A percentile compares a stretch with the other conserved stretches of the same genome.
These are phyloP conservation scores for Hoplostethus mediterraneus DNA, from an alignment of 2,797 vertebrate genomes.

Conservation along the genomic window DNA sequence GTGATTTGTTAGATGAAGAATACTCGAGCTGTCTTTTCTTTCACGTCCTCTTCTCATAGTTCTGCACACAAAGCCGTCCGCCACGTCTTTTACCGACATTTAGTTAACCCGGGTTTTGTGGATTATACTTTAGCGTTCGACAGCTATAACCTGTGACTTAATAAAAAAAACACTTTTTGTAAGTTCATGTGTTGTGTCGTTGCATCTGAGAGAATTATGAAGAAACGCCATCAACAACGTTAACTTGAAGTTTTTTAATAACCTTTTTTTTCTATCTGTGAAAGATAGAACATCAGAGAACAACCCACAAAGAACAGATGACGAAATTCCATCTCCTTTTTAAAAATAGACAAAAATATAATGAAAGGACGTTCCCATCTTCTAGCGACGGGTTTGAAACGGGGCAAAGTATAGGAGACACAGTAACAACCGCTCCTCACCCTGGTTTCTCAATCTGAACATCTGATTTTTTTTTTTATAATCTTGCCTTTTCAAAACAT, in stretches of 20 bases:
- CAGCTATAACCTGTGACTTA: slow-evolving; percentile 73
- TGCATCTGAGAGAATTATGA: neutral
- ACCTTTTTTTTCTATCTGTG: slow-evolving; percentile 81
- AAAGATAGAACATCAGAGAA: slow-evolving; percentile 86
- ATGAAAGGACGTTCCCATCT: slow-evolving; percentile 73
- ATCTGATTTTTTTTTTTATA: slow-evolving; percentile 35
- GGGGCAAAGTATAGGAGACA: slow-evolving; percentile 77
- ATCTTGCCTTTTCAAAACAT: slow-evolving; percentile 63
- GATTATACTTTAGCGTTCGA: slow-evolving; percentile 55
- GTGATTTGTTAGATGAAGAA: slow-evolving; percentile 37
- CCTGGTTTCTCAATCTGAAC: slow-evolving; percentile 58
- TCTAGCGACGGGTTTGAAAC: slow-evolving; percentile 67
- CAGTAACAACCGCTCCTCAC: slow-evolving; percentile 61
- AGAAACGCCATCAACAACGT: slow-evolving; percentile 5
- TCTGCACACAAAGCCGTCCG: slow-evolving; percentile 41
- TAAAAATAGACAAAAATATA: slow-evolving; percentile 82
- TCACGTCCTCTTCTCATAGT: slow-evolving; percentile 32
- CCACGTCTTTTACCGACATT: slow-evolving; percentile 57
- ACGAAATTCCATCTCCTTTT: slow-evolving; percentile 78
- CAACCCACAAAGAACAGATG: slow-evolving; percentile 85
- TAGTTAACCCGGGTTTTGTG: slow-evolving; percentile 71
- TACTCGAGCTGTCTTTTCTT: slow-evolving; percentile 32
- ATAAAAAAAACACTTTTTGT: slow-evolving; percentile 80
- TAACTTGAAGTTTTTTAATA: slow-evolving; percentile 78
- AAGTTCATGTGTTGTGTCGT: slow-evolving; percentile 46